Percentiles rank a stretch among this genome's conserved stretches.
These are phyloP conservation scores for Drosophila infuscata DNA, from an alignment of 2,888 invertebrate species.

Conservation along the genomic window DNA sequence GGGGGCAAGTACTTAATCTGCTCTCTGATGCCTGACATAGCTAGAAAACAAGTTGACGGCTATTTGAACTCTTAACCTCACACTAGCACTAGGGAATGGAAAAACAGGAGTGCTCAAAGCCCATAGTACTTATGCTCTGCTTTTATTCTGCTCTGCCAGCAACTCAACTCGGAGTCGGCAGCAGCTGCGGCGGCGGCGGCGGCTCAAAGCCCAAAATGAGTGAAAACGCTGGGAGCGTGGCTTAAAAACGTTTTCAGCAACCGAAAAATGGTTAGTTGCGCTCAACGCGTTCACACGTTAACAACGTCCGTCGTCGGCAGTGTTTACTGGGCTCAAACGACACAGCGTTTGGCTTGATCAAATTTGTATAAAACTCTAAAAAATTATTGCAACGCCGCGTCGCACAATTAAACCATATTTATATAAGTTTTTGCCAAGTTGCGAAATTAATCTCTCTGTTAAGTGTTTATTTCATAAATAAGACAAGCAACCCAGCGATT, in stretches of 20 bases:
- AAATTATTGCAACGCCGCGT: conserved; percentile 59
- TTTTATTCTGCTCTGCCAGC: not conserved
- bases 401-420: conserved; percentile 56
- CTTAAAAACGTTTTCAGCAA: conserved; percentile 84
- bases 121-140: conserved; percentile 4
- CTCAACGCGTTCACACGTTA: conserved; percentile 83
- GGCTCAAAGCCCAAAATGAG: conserved; percentile 47
- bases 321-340: conserved; percentile 27
- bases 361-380: conserved; percentile 36
- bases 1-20: conserved; percentile 12
- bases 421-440: conserved; percentile 71
- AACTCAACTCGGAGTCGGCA: not conserved
- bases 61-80: not conserved
- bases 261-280: conserved; percentile 83
- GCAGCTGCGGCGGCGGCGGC: not conserved
- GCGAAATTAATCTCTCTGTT: conserved; percentile 59
- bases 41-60: not conserved
- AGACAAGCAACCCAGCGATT: conserved; percentile 1
- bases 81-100: not conserved
- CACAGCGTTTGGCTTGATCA: not conserved
- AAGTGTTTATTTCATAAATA: conserved; percentile 28
- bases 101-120: conserved; percentile 15
- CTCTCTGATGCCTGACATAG: conserved; percentile 22
- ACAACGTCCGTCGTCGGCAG: conserved; percentile 72
- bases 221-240: conserved; percentile 63